Conservation (phyloP, 23 tunicate species). For the Ciona savignyi region DNA sequence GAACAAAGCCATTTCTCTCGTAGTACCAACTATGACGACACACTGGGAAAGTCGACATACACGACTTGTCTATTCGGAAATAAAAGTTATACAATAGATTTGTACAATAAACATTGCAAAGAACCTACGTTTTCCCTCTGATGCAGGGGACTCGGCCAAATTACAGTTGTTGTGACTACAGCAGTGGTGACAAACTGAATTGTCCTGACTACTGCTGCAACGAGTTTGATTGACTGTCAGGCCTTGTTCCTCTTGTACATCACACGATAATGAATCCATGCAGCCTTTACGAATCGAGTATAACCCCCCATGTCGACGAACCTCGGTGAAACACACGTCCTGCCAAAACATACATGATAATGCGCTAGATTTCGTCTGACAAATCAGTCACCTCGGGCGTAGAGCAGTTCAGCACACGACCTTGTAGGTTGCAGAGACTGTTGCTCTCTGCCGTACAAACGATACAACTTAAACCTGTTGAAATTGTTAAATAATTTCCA, state of each 20-base stretch:
- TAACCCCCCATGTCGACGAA: slow-evolving; percentile 31
- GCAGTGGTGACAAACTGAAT: slow-evolving; percentile 24
- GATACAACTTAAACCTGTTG: too few relatives aligned
- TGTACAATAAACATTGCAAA: background rate
- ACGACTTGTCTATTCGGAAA: background rate
- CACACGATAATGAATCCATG: slow-evolving; percentile 14
- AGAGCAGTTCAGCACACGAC: too few relatives aligned
- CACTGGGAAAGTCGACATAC: slow-evolving; percentile 15
- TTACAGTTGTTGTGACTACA: slow-evolving; percentile 9
- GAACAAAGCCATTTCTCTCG: slow-evolving; percentile 23
- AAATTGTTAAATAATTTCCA: too few relatives aligned
- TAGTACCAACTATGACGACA: slow-evolving; percentile 18
- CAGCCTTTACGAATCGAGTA: slow-evolving; percentile 33
- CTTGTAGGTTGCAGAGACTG: too few relatives aligned
- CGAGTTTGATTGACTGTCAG: background rate
- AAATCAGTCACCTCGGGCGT: too few relatives aligned
- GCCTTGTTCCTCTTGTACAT: slow-evolving; percentile 15
- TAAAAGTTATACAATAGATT: too few relatives aligned
- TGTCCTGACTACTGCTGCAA: slow-evolving; percentile 18
- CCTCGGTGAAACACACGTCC: slow-evolving; percentile 35
- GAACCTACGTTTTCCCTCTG: background rate
- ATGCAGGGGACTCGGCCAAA: background rate
- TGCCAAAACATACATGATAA: too few relatives aligned
- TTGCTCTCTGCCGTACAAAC: too few relatives aligned
- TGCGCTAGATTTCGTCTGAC: too few relatives aligned